Base-by-base conservation (phyloP, 2,888 invertebrate species). In the Glomeris marginata region DNA sequence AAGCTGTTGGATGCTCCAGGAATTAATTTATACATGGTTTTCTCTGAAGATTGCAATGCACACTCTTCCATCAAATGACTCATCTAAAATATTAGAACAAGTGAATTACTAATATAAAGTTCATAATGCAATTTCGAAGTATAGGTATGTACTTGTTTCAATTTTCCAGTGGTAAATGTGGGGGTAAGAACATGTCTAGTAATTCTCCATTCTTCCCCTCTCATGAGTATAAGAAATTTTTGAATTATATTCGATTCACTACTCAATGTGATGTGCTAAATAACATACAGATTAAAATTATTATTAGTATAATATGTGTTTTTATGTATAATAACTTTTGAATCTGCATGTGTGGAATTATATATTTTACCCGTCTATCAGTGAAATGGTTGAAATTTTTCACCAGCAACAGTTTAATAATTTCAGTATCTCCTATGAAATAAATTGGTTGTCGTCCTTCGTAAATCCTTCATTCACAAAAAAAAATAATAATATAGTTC, bases 161-260 rank as follows among this genome's bases (percentile, higher is more conserved):
- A 34, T 42, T 49, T 49, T 41, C 49, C 49, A 16, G 41, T 42
- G n/a, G 49, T 49, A 42, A 42, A 49, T n/a, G 49, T 40, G 1
- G 49, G 49, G 8, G 42, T 42, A 2, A 49, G 11, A 4, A 41
- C 22, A 18, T 49, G 41, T 18, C 49, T 41, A 33, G 28, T 21
- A 11, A 18, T 8, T 42, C 35, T 41, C 49, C 49, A 49, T 22
- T 49, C 35, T 16, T 49, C 49, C 2, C 20, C 49, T 21, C 8
- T 28, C 42, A 49, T 40, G 18, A 18, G 6, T 5, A 16, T 16
- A 5, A 47, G 4, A 47, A 22, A 41, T 22, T 36, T 36, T 8
- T 45, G 8, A 8, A 34, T 45, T n/a, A 45, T 45, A 2, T 16
- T 16, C n/a, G 15, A 16, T 20, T 20, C 15, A n/a, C 20, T 20